These are phyloP conservation scores for Hippocampus comes DNA, from an alignment of 2,113 vertebrate species.

Conservation along the genomic window DNA sequence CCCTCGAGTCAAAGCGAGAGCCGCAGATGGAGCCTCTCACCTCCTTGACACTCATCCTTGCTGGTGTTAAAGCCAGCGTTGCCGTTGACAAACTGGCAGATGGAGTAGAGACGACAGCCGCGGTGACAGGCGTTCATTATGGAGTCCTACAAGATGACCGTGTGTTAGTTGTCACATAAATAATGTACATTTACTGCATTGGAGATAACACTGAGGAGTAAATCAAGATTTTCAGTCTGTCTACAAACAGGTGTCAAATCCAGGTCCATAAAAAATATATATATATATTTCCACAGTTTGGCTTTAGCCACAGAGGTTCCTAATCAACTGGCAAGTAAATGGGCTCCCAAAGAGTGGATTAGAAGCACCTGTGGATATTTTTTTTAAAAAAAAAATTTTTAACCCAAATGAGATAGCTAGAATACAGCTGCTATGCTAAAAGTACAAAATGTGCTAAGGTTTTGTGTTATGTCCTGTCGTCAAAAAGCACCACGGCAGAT, in stretches of 20 bases:
- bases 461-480: too few relatives aligned
- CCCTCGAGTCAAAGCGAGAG: not conserved
- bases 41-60: slow-evolving; percentile 87
- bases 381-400: too few relatives aligned
- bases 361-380: too few relatives aligned
- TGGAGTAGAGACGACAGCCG: slow-evolving; percentile 95
- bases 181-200: not conserved
- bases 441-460: too few relatives aligned
- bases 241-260: not conserved
- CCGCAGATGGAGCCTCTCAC: slow-evolving; percentile 63
- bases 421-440: slow-evolving; percentile 3
- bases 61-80: slow-evolving; percentile 86
- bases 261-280: too few relatives aligned
- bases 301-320: too few relatives aligned
- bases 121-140: slow-evolving; percentile 90
- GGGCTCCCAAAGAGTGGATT: too few relatives aligned
- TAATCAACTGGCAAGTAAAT: too few relatives aligned
- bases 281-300: too few relatives aligned
- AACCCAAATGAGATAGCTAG: not conserved
- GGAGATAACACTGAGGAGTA: not conserved
- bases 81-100: slow-evolving; percentile 93
- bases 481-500: too few relatives aligned
- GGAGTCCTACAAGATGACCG: slow-evolving; percentile 69
- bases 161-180: not conserved
- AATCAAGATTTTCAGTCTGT: not conserved